Evolutionary conservation across 2,113 vertebrate species (phyloP).

Genomic region (Taxidea taxus): DNA sequence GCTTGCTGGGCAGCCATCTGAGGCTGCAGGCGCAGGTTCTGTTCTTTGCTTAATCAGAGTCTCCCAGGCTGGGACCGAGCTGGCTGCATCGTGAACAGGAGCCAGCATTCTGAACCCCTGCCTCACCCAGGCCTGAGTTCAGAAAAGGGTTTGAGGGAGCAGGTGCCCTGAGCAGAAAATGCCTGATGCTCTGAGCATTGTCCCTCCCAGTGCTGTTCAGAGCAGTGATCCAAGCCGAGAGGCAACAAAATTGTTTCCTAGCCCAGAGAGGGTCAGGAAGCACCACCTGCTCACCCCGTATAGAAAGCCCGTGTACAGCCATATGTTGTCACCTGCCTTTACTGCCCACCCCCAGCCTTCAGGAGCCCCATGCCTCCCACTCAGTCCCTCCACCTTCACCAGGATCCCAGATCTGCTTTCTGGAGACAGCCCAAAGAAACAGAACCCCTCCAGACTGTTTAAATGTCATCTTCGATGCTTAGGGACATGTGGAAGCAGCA

Average conservation of each 20-base stretch:
- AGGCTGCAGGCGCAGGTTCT: neutral
- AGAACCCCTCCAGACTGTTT: neutral
- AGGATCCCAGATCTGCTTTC: neutral
- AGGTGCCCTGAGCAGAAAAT: neutral
- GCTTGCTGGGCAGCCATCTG: neutral
- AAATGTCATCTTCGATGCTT: neutral
- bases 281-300: neutral
- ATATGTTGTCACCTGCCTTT: neutral
- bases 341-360: neutral
- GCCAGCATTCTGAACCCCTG: neutral
- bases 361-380: neutral
- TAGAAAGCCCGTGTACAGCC: neutral
- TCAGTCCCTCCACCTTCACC: rapidly evolving
- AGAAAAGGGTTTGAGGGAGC: neutral
- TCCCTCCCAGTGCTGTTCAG: neutral
- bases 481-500: rapidly evolving
- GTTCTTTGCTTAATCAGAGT: neutral
- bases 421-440: neutral
- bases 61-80: too few species aligned
- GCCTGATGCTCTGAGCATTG: neutral
- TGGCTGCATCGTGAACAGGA: neutral
- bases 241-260: neutral
- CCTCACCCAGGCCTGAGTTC: neutral
- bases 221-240: neutral
- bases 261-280: neutral